A percentile compares a stretch with the other conserved stretches of the same genome.
These are phyloP conservation scores for Scolanthus callimorphus DNA, from an alignment of 92 coral and sea anemone genomes.

Conservation along the genomic window DNA sequence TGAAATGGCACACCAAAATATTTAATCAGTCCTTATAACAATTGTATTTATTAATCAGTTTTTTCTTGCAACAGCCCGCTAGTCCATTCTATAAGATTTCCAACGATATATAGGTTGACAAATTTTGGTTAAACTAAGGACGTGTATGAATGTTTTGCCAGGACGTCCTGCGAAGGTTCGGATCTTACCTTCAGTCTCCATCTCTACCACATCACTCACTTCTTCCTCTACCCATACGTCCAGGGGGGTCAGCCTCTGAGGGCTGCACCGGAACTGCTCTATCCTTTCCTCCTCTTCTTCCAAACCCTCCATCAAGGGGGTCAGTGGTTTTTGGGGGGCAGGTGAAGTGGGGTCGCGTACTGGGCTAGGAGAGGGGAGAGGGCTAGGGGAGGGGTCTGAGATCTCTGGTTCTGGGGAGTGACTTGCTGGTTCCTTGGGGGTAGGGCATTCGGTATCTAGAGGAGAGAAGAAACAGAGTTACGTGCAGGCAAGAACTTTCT, in stretches of 20 bases:
- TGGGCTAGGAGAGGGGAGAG: conserved; percentile 13
- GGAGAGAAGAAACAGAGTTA: too few relatives aligned
- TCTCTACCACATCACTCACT: conserved; percentile 39
- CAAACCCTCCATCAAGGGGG: conserved; percentile 5
- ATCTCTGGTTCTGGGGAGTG: conserved; percentile 5
- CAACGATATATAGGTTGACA: too few relatives aligned
- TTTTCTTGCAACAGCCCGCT: too few relatives aligned
- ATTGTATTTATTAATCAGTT: too few relatives aligned
- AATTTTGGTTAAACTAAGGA: too few relatives aligned
- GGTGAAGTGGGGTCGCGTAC: neutral
- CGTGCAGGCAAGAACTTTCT: too few relatives aligned
- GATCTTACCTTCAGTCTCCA: too few relatives aligned
- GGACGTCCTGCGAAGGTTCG: too few relatives aligned
- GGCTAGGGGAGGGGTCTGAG: conserved; percentile 11
- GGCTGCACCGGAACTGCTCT: conserved; percentile 28
- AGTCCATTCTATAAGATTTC: too few relatives aligned
- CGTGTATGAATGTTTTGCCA: too few relatives aligned
- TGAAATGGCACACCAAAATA: too few relatives aligned
- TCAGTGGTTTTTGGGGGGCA: neutral
- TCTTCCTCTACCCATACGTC: conserved; percentile 69
- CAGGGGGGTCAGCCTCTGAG: conserved; percentile 26
- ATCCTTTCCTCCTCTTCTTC: conserved; percentile 43
- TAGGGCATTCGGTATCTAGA: neutral
- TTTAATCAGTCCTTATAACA: too few relatives aligned
- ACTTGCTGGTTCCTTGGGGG: conserved; percentile 11